Conservation (phyloP, 2,797 vertebrate genomes). For the Harpagifer antarcticus region DNA sequence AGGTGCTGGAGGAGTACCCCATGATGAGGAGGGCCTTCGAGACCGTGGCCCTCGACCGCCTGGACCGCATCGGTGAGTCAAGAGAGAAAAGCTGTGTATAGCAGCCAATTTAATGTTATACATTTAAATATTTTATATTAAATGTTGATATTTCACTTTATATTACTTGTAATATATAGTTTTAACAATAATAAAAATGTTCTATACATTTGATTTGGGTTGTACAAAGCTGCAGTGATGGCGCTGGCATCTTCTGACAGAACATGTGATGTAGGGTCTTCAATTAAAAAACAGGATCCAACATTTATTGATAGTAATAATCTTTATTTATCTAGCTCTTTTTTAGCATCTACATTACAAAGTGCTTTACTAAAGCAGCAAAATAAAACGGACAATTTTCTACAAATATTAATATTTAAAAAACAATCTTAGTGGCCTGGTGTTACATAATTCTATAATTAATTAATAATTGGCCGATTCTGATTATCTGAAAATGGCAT, state of each 20-base stretch:
- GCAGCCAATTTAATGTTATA: not conserved
- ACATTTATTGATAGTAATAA: not conserved
- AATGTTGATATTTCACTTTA: too few relatives aligned
- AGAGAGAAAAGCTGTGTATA: not conserved
- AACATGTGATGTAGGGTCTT: not conserved
- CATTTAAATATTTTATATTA: not conserved
- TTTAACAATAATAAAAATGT: not conserved
- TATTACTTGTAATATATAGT: not conserved
- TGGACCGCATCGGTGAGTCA: slow-evolving; percentile 95
- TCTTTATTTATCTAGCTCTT: too few relatives aligned
- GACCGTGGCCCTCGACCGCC: slow-evolving; percentile 94
- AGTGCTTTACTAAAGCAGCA: too few relatives aligned
- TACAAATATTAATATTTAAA: too few relatives aligned
- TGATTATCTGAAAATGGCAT: too few relatives aligned
- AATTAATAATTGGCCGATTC: too few relatives aligned
- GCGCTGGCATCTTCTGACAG: not conserved
- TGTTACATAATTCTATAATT: too few relatives aligned
- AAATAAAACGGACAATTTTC: too few relatives aligned
- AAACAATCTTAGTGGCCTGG: too few relatives aligned
- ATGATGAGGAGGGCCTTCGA: slow-evolving; percentile 99
- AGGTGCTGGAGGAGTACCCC: slow-evolving; percentile 97
- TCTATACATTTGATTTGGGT: not conserved
- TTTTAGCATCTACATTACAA: too few relatives aligned
- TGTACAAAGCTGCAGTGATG: not conserved
- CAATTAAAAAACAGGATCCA: slow-evolving; percentile 1